phyloP scores from a whole-genome alignment of 2,113 vertebrate genomes.

The Poicephalus meyeri region DNA sequence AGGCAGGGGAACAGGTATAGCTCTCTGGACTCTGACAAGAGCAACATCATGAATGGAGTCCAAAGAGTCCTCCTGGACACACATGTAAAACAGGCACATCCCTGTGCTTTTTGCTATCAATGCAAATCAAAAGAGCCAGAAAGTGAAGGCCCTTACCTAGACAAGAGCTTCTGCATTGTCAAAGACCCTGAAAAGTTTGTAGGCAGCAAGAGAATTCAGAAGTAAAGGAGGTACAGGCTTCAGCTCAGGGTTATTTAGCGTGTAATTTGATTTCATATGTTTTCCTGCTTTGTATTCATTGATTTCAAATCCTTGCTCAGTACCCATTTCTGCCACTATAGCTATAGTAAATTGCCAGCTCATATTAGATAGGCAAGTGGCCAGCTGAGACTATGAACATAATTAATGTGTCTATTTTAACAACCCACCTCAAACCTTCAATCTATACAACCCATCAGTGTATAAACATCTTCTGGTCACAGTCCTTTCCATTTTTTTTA shows the following conservation, averaged over 20 bases:
- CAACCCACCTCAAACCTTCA: not conserved
- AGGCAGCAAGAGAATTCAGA: not conserved
- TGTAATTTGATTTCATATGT: not conserved
- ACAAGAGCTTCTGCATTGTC: not conserved
- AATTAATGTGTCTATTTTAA: not conserved
- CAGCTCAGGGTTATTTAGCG: not conserved
- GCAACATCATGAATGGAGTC: not conserved
- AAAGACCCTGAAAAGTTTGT: not conserved
- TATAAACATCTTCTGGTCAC: not conserved
- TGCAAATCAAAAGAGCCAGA: not conserved
- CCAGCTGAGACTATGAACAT: not conserved
- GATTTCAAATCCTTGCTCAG: slow-evolving; percentile 4
- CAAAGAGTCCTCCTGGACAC: not conserved
- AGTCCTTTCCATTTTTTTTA: not conserved
- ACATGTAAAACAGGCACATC: not conserved
- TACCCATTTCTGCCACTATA: not conserved
- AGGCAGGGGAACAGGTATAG: not conserved
- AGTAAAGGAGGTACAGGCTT: not conserved
- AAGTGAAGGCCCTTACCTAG: not conserved
- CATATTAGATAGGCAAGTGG: not conserved
- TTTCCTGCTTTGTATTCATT: slow-evolving; percentile 9
- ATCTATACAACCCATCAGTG: not conserved
- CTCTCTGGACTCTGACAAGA: not conserved
- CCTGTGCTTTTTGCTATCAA: not conserved
- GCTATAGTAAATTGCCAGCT: not conserved